A percentile compares a stretch with the other conserved stretches of the same genome.
Conservation (phyloP, 2,113 vertebrate species). For the Leucopternis melanops region DNA sequence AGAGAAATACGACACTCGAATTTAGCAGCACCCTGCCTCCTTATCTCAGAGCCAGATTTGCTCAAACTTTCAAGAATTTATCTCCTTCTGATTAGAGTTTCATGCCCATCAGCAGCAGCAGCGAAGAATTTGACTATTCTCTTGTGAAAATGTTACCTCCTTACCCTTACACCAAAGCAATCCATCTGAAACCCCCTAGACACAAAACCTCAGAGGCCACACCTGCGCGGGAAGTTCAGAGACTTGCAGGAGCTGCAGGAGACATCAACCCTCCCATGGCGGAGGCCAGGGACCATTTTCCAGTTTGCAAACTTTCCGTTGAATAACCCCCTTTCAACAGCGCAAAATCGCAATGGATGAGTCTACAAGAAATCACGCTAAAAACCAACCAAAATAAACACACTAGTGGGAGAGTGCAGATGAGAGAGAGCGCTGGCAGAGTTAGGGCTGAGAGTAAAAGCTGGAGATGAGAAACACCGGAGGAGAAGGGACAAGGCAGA, state of each 20-base stretch:
- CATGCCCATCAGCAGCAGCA: not conserved
- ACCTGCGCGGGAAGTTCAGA: not conserved
- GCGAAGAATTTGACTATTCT: conserved; percentile 13
- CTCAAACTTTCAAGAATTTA: not conserved
- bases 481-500: conserved; percentile 69
- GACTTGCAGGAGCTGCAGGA: not conserved
- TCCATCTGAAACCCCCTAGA: not conserved
- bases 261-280: not conserved
- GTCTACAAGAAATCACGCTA: conserved; percentile 64
- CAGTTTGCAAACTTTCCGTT: conserved; percentile 36
- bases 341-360: conserved; percentile 70
- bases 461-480: conserved; percentile 76
- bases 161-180: not conserved
- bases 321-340: conserved; percentile 63
- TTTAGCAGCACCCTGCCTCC: no score
- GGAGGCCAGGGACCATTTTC: not conserved
- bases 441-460: conserved; percentile 66
- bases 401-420: conserved; percentile 49
- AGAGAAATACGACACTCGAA: no score
- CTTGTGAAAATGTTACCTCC: conserved; percentile 60
- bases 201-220: not conserved
- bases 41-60: not conserved
- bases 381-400: conserved; percentile 63
- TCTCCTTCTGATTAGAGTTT: not conserved
- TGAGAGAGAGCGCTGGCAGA: conserved; percentile 54